A percentile compares a stretch with the other conserved stretches of the same genome.
phyloP scores from a whole-genome alignment of 2,113 vertebrate genomes.

The Pterophyllum scalare region DNA sequence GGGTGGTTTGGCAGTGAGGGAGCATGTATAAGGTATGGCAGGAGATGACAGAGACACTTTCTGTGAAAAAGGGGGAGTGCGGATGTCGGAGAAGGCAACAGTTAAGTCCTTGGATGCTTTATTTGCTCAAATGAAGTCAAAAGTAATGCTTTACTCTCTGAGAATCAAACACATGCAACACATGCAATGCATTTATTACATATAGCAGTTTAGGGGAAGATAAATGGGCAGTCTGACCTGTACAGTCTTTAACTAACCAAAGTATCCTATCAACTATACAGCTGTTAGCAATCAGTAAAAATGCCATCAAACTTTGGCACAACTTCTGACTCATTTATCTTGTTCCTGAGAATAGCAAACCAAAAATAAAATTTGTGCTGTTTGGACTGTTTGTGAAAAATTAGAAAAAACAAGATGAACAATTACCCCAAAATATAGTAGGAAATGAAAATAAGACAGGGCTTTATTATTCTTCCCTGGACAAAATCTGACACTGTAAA shows the following conservation, averaged over 20 bases:
- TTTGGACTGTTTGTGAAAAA: neutral
- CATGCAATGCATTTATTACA: neutral
- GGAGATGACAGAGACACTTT: constrained; percentile 58
- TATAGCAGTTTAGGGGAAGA: neutral
- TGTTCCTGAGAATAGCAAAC: neutral
- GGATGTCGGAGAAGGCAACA: constrained; percentile 8
- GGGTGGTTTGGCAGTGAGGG: constrained; percentile 53
- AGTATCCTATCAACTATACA: neutral
- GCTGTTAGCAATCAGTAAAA: neutral
- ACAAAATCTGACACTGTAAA: neutral
- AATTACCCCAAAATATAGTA: neutral
- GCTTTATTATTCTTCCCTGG: neutral
- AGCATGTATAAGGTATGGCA: constrained; percentile 50
- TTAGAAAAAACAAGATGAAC: neutral
- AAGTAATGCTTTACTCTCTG: neutral
- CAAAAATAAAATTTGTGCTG: neutral
- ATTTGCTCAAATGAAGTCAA: constrained; percentile 29
- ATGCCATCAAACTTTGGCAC: neutral
- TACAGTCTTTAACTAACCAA: neutral
- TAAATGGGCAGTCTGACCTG: neutral
- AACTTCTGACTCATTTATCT: neutral
- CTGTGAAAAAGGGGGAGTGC: neutral
- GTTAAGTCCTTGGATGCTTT: constrained; percentile 1
- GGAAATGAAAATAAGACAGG: neutral
- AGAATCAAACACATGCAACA: neutral